Percentiles rank a stretch among this genome's conserved stretches.
These are phyloP conservation scores for Gadus chalcogrammus DNA, from an alignment of 2,113 vertebrate genomes.

Conservation along the genomic window DNA sequence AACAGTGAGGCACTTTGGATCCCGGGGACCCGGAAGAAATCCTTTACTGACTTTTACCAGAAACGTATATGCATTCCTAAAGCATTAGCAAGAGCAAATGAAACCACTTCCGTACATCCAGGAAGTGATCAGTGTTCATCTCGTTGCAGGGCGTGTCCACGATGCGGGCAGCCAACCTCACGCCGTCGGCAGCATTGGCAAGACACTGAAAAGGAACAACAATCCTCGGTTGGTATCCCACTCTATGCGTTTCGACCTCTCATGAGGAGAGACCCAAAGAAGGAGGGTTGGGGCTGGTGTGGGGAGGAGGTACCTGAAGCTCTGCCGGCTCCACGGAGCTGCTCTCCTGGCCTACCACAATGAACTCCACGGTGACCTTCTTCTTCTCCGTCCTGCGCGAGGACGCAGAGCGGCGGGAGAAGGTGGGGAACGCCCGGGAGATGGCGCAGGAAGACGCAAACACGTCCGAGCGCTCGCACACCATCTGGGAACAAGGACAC, in stretches of 20 bases:
- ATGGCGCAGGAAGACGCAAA: conserved; percentile 91
- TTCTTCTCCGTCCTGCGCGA: conserved; percentile 83
- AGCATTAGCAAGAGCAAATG: no score
- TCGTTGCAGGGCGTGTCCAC: conserved; percentile 95
- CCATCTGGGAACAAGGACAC: conserved; percentile 78
- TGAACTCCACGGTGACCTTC: conserved; percentile 84
- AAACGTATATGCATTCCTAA: no score
- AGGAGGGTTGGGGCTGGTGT: no score
- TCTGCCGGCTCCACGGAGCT: conserved; percentile 77
- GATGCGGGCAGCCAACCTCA: conserved; percentile 91
- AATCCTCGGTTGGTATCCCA: background rate
- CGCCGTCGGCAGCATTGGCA: conserved; percentile 82
- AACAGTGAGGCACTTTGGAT: no score
- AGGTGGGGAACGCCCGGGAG: conserved; percentile 90
- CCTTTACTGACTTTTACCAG: no score
- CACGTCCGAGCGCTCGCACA: conserved; percentile 86
- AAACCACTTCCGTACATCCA: conserved; percentile 73
- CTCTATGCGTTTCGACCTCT: background rate
- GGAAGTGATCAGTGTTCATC: conserved; percentile 93
- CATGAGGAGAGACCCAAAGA: background rate
- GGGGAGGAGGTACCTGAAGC: conserved; percentile 73
- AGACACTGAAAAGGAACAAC: conserved; percentile 77
- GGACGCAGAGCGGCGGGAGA: conserved; percentile 84
- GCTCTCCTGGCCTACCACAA: conserved; percentile 84
- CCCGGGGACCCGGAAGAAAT: no score